Evolutionary conservation across 2,888 invertebrate genomes (phyloP).

Genomic region (Alcis repandata): DNA sequence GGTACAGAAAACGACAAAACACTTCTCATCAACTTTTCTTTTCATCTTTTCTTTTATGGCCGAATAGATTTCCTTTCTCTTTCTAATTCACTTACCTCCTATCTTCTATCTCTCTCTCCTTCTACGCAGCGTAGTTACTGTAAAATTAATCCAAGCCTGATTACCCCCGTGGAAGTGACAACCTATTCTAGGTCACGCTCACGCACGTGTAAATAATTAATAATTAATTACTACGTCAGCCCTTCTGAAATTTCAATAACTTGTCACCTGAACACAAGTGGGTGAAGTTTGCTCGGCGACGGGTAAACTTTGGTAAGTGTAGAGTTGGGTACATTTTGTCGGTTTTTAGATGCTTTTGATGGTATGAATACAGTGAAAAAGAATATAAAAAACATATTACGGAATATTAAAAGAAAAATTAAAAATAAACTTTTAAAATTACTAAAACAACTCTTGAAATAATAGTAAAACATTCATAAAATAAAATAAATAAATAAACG

Average conservation of each 20-base stretch:
- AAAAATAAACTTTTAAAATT: too few species aligned
- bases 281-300: slow-evolving; percentile 17
- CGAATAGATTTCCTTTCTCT: neutral
- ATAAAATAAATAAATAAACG: too few species aligned
- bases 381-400: too few species aligned
- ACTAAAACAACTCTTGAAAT: too few species aligned
- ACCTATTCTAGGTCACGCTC: slow-evolving; percentile 35
- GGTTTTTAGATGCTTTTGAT: neutral
- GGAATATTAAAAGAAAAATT: too few species aligned
- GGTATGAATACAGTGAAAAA: too few species aligned
- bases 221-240: slow-evolving; percentile 61
- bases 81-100: neutral
- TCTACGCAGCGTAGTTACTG: slow-evolving; percentile 8
- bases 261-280: slow-evolving; percentile 47
- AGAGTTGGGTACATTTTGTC: slow-evolving; percentile 10
- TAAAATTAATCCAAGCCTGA: slow-evolving; percentile 36
- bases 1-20: too few species aligned
- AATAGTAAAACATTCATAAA: too few species aligned
- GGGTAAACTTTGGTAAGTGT: slow-evolving; percentile 8
- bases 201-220: slow-evolving; percentile 54
- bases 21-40: too few species aligned
- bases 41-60: too few species aligned
- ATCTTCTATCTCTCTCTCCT: neutral
- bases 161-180: slow-evolving; percentile 38
- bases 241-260: slow-evolving; percentile 62